Conservation (phyloP, 2,113 vertebrate species). For the Cavia aperea region DNA sequence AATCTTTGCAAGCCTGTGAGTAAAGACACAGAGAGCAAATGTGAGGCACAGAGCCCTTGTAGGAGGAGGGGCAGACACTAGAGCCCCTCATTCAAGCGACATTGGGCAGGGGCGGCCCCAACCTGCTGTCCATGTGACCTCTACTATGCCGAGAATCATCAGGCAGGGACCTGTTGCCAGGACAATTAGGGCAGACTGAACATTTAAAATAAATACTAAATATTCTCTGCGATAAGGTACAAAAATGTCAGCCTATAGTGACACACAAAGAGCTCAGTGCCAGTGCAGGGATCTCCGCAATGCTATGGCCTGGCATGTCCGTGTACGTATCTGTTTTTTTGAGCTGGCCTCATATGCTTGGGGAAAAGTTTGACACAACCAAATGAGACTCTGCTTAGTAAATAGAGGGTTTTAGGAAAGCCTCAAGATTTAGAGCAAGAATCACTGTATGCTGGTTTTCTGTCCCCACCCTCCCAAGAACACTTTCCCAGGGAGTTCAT, state of each 20-base stretch:
- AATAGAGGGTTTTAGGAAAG: neutral
- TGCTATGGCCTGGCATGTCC: neutral
- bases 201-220: constrained; percentile 4
- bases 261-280: neutral
- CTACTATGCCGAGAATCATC: neutral
- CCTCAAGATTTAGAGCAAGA: neutral
- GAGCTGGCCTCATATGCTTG: neutral
- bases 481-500: neutral
- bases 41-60: neutral
- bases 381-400: neutral
- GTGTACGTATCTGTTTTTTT: neutral
- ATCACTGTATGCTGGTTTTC: neutral
- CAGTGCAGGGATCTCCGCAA: accelerated
- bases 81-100: neutral
- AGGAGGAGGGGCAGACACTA: too few species aligned
- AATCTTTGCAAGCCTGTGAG: constrained; percentile 92
- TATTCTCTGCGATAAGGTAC: neutral
- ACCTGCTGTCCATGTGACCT: neutral
- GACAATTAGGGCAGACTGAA: neutral
- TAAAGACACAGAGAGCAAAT: neutral
- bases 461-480: neutral
- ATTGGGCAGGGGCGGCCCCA: neutral
- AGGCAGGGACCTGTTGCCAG: neutral
- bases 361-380: neutral
- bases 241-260: neutral